Base-by-base conservation (phyloP, 2,113 vertebrate genomes). In the Scalopus aquaticus region DNA sequence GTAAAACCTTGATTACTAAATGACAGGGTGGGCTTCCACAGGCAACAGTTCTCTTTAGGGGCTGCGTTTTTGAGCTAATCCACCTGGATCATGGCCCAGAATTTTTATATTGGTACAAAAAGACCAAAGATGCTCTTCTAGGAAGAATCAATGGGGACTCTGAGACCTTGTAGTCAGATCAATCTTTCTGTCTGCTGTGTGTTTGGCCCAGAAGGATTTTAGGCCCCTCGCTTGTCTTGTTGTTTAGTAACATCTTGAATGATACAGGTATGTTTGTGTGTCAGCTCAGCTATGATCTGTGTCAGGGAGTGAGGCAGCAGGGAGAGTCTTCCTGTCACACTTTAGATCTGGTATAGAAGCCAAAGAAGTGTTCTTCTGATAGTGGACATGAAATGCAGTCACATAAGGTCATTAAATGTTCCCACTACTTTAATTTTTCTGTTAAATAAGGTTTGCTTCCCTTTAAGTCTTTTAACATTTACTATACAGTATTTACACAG, bases 91-190 rank as follows among this genome's bases (percentile, higher is more conserved):
- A 0, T 2, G 37, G 19, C 6, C 64, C 17, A 9, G 5, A 11
- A 8, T 8, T 1, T 15, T 32, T 26, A 20, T 13, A 17, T 58
- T 2, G 1, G 26, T 16, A 13, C 72, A 74, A 60, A 16, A 9
- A 9, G 35, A 24, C 10, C 64, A 11, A 26, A 1, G 2, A 51
- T 17, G 56, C 37, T 49, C 10, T 8, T 49, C 46, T 12, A 12
- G 46, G 46, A 49, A 42, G 37, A 13, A 6, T 2, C 15, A 12
- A 0, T 28, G 26, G 58, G n/a, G 17, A 13, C 9, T 26, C 76
- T 7, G 3, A 17, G 1, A 26, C 13, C 6, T 12, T 39, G 51
- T 2, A 0, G 46, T 37, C 56, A 22, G 22, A 2, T 5, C 28
- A 1, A 0, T 39, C 42, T 44, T 35, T 56, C 56, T 10, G 28